phyloP scores from a whole-genome alignment of 1,140 invertebrate genomes.

The Brachionus angularis region DNA sequence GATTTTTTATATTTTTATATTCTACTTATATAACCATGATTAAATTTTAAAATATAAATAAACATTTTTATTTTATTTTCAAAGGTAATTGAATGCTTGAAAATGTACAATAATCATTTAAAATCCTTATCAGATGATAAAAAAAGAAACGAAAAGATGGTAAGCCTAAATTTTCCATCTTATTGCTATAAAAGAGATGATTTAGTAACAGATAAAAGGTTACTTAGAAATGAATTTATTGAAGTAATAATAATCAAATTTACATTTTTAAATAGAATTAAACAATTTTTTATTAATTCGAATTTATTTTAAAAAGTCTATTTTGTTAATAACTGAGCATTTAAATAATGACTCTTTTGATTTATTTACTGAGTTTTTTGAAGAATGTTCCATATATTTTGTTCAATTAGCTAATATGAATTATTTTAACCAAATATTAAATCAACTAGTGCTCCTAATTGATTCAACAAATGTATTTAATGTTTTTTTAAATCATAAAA shows the following conservation, averaged over 20 bases:
- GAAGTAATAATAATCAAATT: neutral
- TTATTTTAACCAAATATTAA: neutral
- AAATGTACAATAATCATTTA: slow-evolving; percentile 11
- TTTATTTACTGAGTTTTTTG: slow-evolving; percentile 16
- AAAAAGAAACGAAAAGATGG: neutral
- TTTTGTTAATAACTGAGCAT: slow-evolving; percentile 20
- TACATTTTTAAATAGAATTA: neutral
- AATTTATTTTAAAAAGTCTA: no score
- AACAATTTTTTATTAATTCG: slow-evolving; percentile 15
- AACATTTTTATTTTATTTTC: no score
- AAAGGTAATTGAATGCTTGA: slow-evolving; percentile 8
- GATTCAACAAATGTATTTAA: slow-evolving; percentile 17
- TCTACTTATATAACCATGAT: neutral
- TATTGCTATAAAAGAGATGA: slow-evolving; percentile 19
- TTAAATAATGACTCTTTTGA: neutral
- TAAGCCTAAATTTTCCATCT: neutral
- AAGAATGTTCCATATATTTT: slow-evolving; percentile 30
- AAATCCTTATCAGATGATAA: neutral
- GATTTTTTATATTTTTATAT: neutral
- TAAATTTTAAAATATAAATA: no score
- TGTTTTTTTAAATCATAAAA: neutral
- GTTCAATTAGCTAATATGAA: slow-evolving; percentile 14
- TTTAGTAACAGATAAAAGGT: neutral
- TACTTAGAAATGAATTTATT: slow-evolving; percentile 11
- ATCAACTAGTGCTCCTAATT: neutral